Evolutionary conservation across 2,797 vertebrate species (phyloP).

Genomic region (Crotalus adamanteus): DNA sequence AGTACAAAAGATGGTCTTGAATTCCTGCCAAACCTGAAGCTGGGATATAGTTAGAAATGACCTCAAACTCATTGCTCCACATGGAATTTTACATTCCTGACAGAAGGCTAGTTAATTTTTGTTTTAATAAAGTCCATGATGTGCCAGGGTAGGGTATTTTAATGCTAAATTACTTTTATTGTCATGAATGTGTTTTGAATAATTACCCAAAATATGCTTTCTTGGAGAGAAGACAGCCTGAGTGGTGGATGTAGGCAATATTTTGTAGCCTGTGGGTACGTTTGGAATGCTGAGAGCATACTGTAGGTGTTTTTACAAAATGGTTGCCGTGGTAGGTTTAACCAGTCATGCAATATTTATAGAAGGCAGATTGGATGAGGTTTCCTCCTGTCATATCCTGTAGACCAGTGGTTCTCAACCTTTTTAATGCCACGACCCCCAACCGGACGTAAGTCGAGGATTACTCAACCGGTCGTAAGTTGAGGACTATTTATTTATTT

Average conservation of each 20-base stretch:
- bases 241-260: not conserved
- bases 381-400: not conserved
- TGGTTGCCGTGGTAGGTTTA: not conserved
- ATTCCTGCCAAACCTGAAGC: not conserved
- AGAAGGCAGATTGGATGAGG: not conserved
- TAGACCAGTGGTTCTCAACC: not conserved
- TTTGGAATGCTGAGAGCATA: not conserved
- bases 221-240: not conserved
- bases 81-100: not conserved
- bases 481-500: too few relatives aligned
- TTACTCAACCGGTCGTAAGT: too few relatives aligned
- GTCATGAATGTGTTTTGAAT: not conserved
- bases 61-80: not conserved
- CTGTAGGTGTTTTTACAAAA: not conserved
- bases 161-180: not conserved
- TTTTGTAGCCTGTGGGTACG: not conserved
- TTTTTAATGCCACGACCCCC: too few relatives aligned
- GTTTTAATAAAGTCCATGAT: not conserved
- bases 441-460: too few relatives aligned
- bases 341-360: not conserved
- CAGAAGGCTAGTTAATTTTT: not conserved
- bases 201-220: not conserved
- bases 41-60: not conserved
- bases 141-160: not conserved
- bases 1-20: not conserved